Evolutionary conservation across 1,140 invertebrate species (phyloP), one percentile per base, ranked within the genome.

Genomic region (Drosophila lowei): DNA sequence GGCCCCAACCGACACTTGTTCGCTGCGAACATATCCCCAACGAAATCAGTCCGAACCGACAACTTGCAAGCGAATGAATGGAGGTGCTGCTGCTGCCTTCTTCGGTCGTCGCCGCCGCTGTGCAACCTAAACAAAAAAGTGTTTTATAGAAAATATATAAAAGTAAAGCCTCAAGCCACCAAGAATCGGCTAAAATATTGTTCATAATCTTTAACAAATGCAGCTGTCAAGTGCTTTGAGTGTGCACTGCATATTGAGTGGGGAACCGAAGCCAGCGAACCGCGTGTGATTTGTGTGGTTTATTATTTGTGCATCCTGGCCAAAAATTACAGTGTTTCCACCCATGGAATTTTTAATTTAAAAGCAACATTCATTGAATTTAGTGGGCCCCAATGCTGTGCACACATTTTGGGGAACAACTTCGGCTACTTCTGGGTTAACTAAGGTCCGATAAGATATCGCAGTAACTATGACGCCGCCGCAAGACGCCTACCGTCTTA

Each of bases 1-100:
- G 23, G 48, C 18, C 43, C 60, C 55, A 52, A 86, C 83, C 83
- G 83, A 88, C 83, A 88, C 83, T 88, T 88, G 84, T 86, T 86
- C 81, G 81, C 77, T 72, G 60, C 73, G 56, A 77, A 81, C 73
- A 71, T 81, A 73, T 77, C 58, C 62, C 58, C 55, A 67, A 65
- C 83, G 88, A 84, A 88, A 72, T 88, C 83, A 75, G 23, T 25
- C 23, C 23, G 23, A 71, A 89, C 83, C 83, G 75, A 88, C 65
- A 88, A 89, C 83, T 88, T 67, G 71, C 71, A 72, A 81, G 83
- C 83, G 83, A 88, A 88, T 88, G 78, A 84, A 88, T 38, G 34
- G 34, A 38, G 34, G 34, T 38, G 34, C 34, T 38, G 83, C 84
- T 88, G 83, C 75, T 88, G 83, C 78, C 83, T 79, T 61, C 53